Evolutionary conservation across 2,888 invertebrate genomes (phyloP).

Genomic region (Exephanes ischioxanthus): DNA sequence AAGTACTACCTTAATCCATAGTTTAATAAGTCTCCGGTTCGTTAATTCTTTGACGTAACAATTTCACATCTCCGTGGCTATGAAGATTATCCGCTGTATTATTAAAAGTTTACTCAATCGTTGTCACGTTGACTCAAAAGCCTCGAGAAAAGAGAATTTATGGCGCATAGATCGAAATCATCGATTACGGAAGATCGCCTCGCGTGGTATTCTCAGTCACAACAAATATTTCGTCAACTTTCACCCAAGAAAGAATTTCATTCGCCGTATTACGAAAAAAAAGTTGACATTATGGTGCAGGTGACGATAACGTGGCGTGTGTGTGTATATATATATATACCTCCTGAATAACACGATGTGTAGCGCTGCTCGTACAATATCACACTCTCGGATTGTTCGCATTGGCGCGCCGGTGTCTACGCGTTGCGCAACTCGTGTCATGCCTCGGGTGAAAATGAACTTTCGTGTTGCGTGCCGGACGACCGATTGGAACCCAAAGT

Average conservation of each 20-base stretch:
- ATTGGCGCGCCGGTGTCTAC: constrained; percentile 1
- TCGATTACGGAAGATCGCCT: neutral
- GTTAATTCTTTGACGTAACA: neutral
- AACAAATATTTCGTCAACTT: constrained; percentile 30
- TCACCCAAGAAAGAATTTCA: constrained; percentile 40
- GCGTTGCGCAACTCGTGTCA: constrained; percentile 29
- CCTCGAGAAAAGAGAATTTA: neutral
- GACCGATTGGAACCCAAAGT: neutral
- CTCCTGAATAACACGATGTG: neutral
- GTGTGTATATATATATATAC: neutral
- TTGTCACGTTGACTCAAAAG: neutral
- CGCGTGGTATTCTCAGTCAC: neutral
- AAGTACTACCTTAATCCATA: no score
- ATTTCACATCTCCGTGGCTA: neutral
- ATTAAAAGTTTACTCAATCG: constrained; percentile 9
- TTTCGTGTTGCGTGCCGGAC: neutral
- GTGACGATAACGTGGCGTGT: neutral
- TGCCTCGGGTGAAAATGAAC: constrained; percentile 15
- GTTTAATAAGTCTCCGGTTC: neutral
- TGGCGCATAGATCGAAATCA: constrained; percentile 1
- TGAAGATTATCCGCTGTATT: neutral
- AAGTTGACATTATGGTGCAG: neutral
- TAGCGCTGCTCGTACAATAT: neutral
- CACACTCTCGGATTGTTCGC: constrained; percentile 5
- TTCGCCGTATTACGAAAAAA: constrained; percentile 31